These are phyloP conservation scores for Oncorhynchus masou DNA, from an alignment of 2,113 vertebrate genomes.

Conservation along the genomic window DNA sequence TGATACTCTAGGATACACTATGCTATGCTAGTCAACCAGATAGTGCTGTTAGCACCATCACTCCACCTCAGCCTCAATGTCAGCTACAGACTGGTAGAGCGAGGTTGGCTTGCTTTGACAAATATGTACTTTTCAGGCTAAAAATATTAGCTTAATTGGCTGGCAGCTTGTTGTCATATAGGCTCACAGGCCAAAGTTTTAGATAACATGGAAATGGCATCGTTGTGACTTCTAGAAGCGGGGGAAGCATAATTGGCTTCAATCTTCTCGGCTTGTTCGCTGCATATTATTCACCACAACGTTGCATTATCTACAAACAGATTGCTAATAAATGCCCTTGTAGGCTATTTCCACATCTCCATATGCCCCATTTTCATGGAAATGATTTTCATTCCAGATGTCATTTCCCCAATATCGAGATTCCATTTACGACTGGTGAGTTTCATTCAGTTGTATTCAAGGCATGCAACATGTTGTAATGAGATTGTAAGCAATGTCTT, in stretches of 20 bases:
- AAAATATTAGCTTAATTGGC: conserved; percentile 14
- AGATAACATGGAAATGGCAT: neutral
- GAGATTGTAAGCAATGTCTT: neutral
- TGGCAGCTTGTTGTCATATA: neutral
- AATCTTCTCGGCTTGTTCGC: neutral
- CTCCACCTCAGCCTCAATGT: neutral
- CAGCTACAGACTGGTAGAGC: neutral
- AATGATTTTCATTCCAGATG: neutral
- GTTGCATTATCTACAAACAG: neutral
- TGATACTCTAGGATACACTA: neutral
- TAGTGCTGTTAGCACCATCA: neutral
- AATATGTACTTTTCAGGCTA: conserved; percentile 20
- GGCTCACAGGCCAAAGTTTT: neutral
- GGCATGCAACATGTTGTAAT: neutral
- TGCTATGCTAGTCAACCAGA: neutral
- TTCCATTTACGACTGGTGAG: neutral
- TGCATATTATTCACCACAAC: neutral
- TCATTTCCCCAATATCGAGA: neutral
- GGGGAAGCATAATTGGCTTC: neutral
- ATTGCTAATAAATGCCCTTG: no score
- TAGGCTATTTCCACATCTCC: neutral
- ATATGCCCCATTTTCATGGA: neutral
- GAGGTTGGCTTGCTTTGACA: neutral
- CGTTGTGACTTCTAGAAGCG: no score
- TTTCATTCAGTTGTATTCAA: neutral